Conservation (phyloP, 2,888 invertebrate genomes). For the Polymixis lichenea region DNA sequence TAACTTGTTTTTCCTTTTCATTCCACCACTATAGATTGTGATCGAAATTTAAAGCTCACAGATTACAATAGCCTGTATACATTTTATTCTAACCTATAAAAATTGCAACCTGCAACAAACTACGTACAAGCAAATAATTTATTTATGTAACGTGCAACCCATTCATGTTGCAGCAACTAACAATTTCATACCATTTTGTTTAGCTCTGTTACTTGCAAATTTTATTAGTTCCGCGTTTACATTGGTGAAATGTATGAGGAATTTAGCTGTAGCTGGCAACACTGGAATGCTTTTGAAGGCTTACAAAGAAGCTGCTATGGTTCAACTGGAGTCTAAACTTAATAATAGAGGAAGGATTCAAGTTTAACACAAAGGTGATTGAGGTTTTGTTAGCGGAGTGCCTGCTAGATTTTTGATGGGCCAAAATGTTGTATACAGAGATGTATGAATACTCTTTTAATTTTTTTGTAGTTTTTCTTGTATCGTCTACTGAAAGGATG, state of each 20-base stretch:
- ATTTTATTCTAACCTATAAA: slow-evolving; percentile 1
- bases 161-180: slow-evolving; percentile 51
- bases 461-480: not conserved
- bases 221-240: slow-evolving; percentile 66
- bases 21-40: not conserved
- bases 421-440: not conserved
- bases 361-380: slow-evolving; percentile 40
- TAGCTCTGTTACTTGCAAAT: slow-evolving; percentile 55
- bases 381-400: slow-evolving; percentile 20
- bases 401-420: slow-evolving; percentile 7
- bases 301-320: slow-evolving; percentile 60
- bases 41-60: not conserved
- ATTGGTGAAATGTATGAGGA: slow-evolving; percentile 63
- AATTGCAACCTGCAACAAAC: slow-evolving; percentile 25
- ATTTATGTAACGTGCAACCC: slow-evolving; percentile 39
- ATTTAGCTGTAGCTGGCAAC: slow-evolving; percentile 57
- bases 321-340: slow-evolving; percentile 48
- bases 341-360: slow-evolving; percentile 49
- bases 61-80: not conserved
- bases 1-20: not conserved
- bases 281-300: slow-evolving; percentile 64
- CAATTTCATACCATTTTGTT: slow-evolving; percentile 65
- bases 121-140: slow-evolving; percentile 23
- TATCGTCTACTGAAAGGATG: not conserved
- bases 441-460: not conserved